A percentile compares a stretch with the other conserved stretches of the same genome.
Evolutionary conservation across 1,140 invertebrate genomes (phyloP).

Genomic region (Halesus radiatus): DNA sequence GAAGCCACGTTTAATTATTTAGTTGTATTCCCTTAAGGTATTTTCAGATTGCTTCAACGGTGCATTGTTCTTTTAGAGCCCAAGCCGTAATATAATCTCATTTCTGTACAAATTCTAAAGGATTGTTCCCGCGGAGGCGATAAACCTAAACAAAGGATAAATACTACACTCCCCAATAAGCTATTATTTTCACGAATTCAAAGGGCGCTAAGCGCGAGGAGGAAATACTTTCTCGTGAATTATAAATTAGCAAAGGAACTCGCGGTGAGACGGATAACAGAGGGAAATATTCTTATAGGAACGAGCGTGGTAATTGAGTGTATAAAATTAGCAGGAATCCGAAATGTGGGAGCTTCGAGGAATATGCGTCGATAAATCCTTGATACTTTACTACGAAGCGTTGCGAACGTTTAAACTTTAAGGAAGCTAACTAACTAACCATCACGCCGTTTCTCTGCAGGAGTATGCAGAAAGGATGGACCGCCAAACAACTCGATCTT

Average conservation of each 20-base stretch:
- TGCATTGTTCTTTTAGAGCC: conserved; percentile 2
- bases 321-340: too few relatives aligned
- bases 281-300: background rate
- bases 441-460: too few relatives aligned
- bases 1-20: too few relatives aligned
- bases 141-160: background rate
- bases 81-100: background rate
- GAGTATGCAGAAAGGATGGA: too few relatives aligned
- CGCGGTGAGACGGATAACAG: background rate
- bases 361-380: too few relatives aligned
- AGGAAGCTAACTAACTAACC: too few relatives aligned
- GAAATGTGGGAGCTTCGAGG: too few relatives aligned
- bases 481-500: too few relatives aligned
- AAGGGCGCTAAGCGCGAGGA: background rate
- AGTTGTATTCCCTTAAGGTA: background rate
- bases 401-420: too few relatives aligned
- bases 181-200: background rate
- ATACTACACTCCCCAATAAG: background rate
- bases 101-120: conserved; percentile 5
- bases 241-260: background rate
- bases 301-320: too few relatives aligned
- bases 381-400: too few relatives aligned
- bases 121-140: background rate
- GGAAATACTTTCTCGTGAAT: background rate
- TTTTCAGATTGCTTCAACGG: background rate